phyloP scores from a whole-genome alignment of 2,888 invertebrate genomes.

The Helleia helle region DNA sequence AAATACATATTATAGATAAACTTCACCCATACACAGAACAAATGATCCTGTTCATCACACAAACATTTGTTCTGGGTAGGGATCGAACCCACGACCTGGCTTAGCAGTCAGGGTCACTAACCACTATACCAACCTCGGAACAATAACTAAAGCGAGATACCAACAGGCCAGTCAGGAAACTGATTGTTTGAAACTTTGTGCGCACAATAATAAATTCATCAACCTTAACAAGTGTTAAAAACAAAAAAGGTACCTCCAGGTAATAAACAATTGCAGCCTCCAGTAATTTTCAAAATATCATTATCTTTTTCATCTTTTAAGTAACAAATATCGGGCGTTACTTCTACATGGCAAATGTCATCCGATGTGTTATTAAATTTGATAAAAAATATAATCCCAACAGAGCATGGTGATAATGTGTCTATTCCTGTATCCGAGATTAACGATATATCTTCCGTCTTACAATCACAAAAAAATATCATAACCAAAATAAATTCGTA shows the following conservation, averaged over 20 bases:
- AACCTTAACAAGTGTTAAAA: no score
- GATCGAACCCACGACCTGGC: no score
- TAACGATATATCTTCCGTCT: conserved; percentile 26
- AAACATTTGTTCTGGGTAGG: no score
- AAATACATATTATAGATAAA: no score
- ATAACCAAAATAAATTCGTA: conserved; percentile 39
- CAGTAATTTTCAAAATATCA: conserved; percentile 35
- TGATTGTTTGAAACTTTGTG: no score
- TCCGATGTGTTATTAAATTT: conserved; percentile 39
- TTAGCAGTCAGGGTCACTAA: no score
- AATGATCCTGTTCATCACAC: no score
- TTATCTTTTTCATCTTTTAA: conserved; percentile 35
- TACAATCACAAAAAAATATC: conserved; percentile 26
- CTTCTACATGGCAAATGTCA: conserved; percentile 34
- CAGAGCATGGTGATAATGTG: conserved; percentile 24
- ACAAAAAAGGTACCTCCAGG: conserved; percentile 43
- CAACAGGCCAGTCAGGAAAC: no score
- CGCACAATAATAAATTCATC: no score
- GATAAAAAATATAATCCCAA: conserved; percentile 38
- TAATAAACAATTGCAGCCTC: conserved; percentile 31
- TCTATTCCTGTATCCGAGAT: conserved; percentile 30
- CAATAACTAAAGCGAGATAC: no score
- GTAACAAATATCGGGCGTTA: conserved; percentile 46
- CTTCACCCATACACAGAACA: no score
- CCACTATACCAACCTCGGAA: no score